Evolutionary conservation across 2,888 invertebrate genomes (phyloP).

Genomic region (Polylopha cassiicola): DNA sequence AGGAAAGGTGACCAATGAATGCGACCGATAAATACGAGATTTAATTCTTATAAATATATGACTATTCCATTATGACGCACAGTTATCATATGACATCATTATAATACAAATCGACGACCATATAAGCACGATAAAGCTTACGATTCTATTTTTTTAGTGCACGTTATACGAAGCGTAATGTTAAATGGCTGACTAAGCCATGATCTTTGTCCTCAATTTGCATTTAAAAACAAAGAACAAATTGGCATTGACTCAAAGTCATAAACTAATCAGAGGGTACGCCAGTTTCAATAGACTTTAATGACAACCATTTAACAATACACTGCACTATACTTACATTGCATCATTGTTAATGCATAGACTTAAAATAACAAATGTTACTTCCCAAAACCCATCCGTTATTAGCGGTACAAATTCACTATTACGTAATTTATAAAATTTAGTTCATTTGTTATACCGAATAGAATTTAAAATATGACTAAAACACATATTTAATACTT

Average conservation of each 20-base stretch:
- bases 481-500: no score
- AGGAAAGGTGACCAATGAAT: slow-evolving; percentile 24
- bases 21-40: slow-evolving; percentile 4
- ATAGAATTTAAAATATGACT: no score
- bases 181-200: no score
- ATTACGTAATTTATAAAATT: no score
- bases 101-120: no score
- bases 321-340: slow-evolving; percentile 3
- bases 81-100: slow-evolving; percentile 6
- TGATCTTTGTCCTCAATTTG: no score
- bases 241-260: slow-evolving; percentile 2
- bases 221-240: slow-evolving; percentile 1
- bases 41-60: slow-evolving; percentile 9
- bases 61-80: slow-evolving; percentile 1
- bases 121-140: no score
- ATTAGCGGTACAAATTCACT: no score
- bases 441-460: no score
- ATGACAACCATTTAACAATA: slow-evolving; percentile 10
- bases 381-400: no score
- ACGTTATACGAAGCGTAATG: no score
- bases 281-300: slow-evolving; percentile 1
- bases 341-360: slow-evolving; percentile 1
- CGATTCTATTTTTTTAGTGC: no score
- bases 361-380: background rate
- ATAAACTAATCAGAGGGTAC: background rate